Base-by-base conservation (phyloP, 2,113 vertebrate genomes). In the Dasypus novemcinctus region DNA sequence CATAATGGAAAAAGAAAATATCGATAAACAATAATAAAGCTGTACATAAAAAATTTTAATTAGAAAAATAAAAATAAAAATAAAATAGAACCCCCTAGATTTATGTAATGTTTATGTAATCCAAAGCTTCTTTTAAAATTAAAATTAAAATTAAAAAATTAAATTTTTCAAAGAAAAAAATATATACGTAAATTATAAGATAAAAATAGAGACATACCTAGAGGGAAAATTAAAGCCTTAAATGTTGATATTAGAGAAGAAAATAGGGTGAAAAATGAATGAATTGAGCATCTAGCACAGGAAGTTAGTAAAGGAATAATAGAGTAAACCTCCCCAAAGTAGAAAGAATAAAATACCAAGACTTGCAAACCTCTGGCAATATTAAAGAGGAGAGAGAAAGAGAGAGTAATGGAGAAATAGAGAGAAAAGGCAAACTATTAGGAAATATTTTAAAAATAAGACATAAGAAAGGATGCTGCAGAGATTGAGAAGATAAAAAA, bases 341-440 rank as follows among this genome's bases (percentile, higher is more conserved):
- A 41, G 21, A 69, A 49, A 54, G 11, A 61, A 61, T 4, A n/a
- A 52, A 5, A 23, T 23, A 29, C 15, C 52, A 31, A 76, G 38
- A 52, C 49, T 49, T 38, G 66, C 52, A 23, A 41, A n/a, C 31
- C 6, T 41, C 23, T 27, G n/a, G 27, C 33, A 61, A 49, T 46
- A n/a, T 9, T 23, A n/a, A 29, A 4, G 2, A 68, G 10, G 4
- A 41, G n/a, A 68, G 4, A 89, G 27, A 68, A 3, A 89, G 52
- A 66, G 1, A 78, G 4, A 33, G 1, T 4, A 57, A 20, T 5
- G 18, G 5, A 57, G 4, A 6, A 5, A 27, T 1, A 10, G 46
- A 13, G 4, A 20, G 27, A 54, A 82, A 7, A 80, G 68, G 33
- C 31, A 20, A 1, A 38, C 33, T 71, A 25, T 25, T 49, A 64